These are phyloP conservation scores for Teleiodes luculella DNA, from an alignment of 2,888 invertebrate species.

Conservation along the genomic window DNA sequence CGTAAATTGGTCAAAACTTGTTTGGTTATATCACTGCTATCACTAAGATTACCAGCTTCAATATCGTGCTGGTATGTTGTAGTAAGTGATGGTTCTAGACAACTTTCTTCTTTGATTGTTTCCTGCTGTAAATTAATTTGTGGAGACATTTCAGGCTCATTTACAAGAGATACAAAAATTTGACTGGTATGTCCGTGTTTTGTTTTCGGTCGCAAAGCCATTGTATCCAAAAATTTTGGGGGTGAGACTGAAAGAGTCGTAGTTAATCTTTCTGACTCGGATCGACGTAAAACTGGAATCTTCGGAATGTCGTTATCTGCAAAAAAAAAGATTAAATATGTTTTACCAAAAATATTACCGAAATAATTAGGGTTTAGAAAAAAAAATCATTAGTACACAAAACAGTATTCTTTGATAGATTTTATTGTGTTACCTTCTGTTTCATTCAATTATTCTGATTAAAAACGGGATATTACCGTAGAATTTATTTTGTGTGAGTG, in stretches of 20 bases:
- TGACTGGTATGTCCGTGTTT: conserved; percentile 81
- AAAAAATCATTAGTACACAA: neutral
- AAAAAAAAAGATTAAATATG: conserved; percentile 31
- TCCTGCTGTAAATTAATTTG: conserved; percentile 28
- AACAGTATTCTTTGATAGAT: too few species aligned
- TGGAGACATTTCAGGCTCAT: conserved; percentile 43
- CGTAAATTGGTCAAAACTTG: conserved; percentile 62
- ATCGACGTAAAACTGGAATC: conserved; percentile 62
- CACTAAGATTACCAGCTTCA: conserved; percentile 62
- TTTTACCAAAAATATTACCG: too few species aligned
- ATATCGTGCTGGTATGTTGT: conserved; percentile 34
- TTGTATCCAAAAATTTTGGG: conserved; percentile 87
- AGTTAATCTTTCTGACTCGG: conserved; percentile 67
- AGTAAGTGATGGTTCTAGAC: neutral
- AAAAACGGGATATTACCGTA: too few species aligned
- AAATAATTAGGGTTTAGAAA: too few species aligned
- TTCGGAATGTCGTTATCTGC: conserved; percentile 67
- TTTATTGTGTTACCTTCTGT: too few species aligned
- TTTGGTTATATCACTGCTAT: conserved; percentile 66
- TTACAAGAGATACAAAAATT: conserved; percentile 76
- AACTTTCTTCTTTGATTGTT: neutral
- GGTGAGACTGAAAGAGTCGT: conserved; percentile 65
- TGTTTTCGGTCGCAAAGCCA: conserved; percentile 85
- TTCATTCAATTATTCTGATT: too few species aligned
- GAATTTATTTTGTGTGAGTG: too few species aligned